Percentiles rank a stretch among this genome's conserved stretches.
phyloP scores from a whole-genome alignment of 2,113 vertebrate species.

The Eulemur rufifrons region DNA sequence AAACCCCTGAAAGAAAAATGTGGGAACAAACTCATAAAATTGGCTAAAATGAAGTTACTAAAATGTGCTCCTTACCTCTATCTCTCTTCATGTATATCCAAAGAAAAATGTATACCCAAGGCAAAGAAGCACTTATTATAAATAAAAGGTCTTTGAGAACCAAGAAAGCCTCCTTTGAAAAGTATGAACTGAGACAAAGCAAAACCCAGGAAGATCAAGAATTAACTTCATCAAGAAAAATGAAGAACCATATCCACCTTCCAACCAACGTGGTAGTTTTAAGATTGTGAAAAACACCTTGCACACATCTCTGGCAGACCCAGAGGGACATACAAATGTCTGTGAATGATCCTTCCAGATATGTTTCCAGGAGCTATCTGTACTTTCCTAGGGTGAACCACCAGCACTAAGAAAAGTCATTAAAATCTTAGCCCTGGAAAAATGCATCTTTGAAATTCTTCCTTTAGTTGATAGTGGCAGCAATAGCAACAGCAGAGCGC shows the following conservation, averaged over 20 bases:
- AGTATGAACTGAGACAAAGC: not conserved
- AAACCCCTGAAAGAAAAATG: not conserved
- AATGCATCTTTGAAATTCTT: slow-evolving; percentile 39
- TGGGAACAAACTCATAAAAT: not conserved
- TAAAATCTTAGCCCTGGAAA: slow-evolving; percentile 47
- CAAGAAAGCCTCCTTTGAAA: not conserved
- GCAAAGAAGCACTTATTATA: not conserved
- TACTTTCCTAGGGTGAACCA: not conserved
- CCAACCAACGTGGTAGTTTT: not conserved
- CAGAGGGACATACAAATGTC: not conserved
- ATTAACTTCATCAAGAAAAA: not conserved
- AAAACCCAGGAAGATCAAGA: not conserved
- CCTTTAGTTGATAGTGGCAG: slow-evolving; percentile 37
- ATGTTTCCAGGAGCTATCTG: not conserved
- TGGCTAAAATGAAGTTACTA: not conserved
- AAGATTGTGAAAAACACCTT: not conserved
- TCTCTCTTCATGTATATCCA: not conserved
- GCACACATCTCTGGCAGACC: not conserved
- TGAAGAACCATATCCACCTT: not conserved
- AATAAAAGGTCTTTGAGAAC: not conserved
- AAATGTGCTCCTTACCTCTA: not conserved
- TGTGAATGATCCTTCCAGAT: slow-evolving; percentile 4
- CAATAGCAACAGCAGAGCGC: not conserved
- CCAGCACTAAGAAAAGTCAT: slow-evolving; percentile 26
- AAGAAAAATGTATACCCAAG: not conserved